Evolutionary conservation across 2,888 invertebrate species (phyloP), one percentile per base, ranked within the genome.

Genomic region (Diplolepis rosae): DNA sequence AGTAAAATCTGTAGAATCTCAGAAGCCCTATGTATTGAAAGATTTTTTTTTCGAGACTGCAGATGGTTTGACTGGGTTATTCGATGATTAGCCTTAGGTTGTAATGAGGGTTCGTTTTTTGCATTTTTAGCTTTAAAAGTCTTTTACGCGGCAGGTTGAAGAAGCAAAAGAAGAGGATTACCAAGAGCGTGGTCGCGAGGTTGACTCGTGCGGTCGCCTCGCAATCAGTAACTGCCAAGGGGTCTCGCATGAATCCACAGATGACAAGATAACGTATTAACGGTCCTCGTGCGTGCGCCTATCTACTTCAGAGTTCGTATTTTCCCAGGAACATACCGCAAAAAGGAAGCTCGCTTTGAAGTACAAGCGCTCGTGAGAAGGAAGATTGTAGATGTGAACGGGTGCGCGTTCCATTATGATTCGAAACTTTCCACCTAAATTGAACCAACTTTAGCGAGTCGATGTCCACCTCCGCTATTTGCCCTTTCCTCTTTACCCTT

Each of bases 201-300:
- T 82, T 78, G 79, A 77, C 79, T 82, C 73, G 79, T 81, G 79
- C 77, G 80, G 80, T 79, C 76, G 76, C 69, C 61, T 75, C 74
- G 83, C 78, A 82, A 83, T 82, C 82, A 80, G 80, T 75, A 74
- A 80, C 74, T 72, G 76, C 72, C 70, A 74, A 69, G 67, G 67
- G 72, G 71, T 72, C 76, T 71, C 51, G 68, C 69, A 74, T 72
- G 74, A 61, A 72, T 66, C 61, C 65, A 45, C 39, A 72, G 74
- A 76, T 72, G 74, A 76, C 76, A 74, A 72, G 76, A 76, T 76
- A 76, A 76, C 67, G 65, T 74, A 74, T 76, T 76, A 76, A 74
- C 74, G 72, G 69, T 76, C 69, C 61, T 61, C n/a, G 56, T 48
- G 71, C 71, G 72, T 69, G 65, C 32, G 50, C 48, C 69, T 73